Evolutionary conservation across 1,140 invertebrate genomes (phyloP), one percentile per base, ranked within the genome.

Genomic region (Drosophila yakuba): DNA sequence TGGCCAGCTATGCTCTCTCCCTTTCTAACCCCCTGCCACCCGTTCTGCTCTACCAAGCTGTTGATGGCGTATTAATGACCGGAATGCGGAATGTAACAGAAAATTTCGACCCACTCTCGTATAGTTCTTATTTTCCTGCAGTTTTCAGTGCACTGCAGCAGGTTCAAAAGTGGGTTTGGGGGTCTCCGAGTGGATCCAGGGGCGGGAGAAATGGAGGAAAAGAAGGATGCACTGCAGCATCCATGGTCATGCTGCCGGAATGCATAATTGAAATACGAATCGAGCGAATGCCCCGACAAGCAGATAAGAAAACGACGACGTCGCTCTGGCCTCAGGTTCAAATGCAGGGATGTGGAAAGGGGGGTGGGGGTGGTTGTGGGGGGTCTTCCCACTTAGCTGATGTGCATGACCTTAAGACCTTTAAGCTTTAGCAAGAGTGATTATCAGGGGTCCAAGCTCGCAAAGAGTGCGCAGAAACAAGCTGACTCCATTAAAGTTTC

Each of bases 11-110:
- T 63, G 50, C 61, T 61, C 38, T 76, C 41, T 38, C 64, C 39
- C 41, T 54, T 36, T 64, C 60, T 62, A 48, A 38, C 59, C n/a
- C n/a, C 12, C 32, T 10, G n/a, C 20, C 20, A 20, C 14, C 23
- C 4, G 43, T 67, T 47, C 12, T 5, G n/a, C 48, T 17, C n/a
- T 28, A 4, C 28, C 28, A 11, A 52, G 47, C 73, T 73, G 75
- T 73, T 89, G 84, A 88, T 88, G 84, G 83, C 80, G 84, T 84
- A 88, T 89, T 88, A 88, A 88, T 88, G 83, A 88, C 80, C 76
- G 86, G 83, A 88, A 88, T 89, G 72, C 68, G 83, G 83, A 89
- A 88, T 88, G 84, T 80, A 84, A 86, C 82, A 82, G 78, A 81
- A 55, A 69, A 75, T 66, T 52, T 52, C 52, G 11, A 28, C 59